phyloP scores from a whole-genome alignment of 2,888 invertebrate genomes.

The Fragum sueziense region DNA sequence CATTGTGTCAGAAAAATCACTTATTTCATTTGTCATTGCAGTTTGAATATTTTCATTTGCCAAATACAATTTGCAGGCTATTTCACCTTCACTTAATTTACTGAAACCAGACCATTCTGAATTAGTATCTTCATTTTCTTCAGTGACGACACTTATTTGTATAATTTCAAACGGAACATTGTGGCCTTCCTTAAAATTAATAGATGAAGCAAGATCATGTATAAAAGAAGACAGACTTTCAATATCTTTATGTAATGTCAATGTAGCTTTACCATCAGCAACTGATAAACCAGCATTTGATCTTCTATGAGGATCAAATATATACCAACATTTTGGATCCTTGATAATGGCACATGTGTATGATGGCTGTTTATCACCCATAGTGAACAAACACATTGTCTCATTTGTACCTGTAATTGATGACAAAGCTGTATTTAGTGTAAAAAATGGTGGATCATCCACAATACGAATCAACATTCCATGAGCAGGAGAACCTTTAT shows the following conservation, averaged over 20 bases:
- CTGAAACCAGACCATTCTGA: background rate
- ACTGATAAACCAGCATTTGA: background rate
- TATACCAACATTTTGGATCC: background rate
- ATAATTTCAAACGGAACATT: slow-evolving; percentile 4
- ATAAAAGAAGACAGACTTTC: background rate
- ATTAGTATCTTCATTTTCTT: background rate
- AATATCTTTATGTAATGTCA: background rate
- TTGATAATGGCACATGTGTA: slow-evolving; percentile 5
- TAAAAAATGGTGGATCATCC: no score
- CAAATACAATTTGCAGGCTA: background rate
- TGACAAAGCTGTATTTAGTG: no score
- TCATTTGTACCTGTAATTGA: no score
- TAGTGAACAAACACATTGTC: slow-evolving; percentile 1
- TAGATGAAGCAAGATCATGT: background rate
- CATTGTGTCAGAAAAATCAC: background rate
- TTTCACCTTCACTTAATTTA: background rate
- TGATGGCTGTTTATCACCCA: background rate
- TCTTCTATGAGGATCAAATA: slow-evolving; percentile 21
- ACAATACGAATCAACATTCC: no score
- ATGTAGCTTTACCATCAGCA: background rate
- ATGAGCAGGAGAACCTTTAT: no score
- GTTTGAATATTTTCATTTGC: background rate
- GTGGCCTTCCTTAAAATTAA: background rate
- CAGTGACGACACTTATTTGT: background rate
- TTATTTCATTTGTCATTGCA: background rate